phyloP scores from a whole-genome alignment of 2,888 invertebrate genomes.

The Drosophila robusta region DNA sequence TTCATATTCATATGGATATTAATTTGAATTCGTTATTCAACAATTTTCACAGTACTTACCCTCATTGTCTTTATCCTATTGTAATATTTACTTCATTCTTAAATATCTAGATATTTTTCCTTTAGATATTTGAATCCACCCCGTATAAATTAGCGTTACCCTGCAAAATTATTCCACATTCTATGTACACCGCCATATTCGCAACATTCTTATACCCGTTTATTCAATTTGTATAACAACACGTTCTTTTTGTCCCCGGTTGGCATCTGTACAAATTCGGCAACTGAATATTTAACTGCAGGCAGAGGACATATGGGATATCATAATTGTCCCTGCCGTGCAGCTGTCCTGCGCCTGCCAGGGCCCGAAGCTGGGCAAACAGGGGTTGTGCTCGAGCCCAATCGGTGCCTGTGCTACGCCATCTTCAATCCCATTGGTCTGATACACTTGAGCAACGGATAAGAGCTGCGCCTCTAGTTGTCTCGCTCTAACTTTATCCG shows the following conservation, averaged over 20 bases:
- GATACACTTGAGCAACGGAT: constrained; percentile 53
- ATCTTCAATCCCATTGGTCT: constrained; percentile 53
- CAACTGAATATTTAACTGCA: constrained; percentile 38
- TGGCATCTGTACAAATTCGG: constrained; percentile 53
- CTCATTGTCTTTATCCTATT: neutral
- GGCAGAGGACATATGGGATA: constrained; percentile 22
- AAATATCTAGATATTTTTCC: neutral
- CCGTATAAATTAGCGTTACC: neutral
- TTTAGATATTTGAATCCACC: neutral
- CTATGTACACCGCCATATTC: constrained; percentile 9
- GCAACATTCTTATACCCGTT: constrained; percentile 12
- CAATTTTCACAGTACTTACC: neutral
- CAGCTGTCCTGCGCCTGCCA: constrained; percentile 42
- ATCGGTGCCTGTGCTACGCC: constrained; percentile 23
- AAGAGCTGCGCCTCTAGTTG: constrained; percentile 45
- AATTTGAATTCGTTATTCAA: neutral
- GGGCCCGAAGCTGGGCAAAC: constrained; percentile 9
- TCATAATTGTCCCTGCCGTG: constrained; percentile 11
- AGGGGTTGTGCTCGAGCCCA: constrained; percentile 55
- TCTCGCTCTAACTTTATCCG: constrained; percentile 74
- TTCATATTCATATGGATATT: neutral
- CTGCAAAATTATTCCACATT: neutral
- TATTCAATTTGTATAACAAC: constrained; percentile 34
- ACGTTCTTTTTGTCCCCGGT: constrained; percentile 32
- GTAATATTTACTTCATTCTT: neutral